A percentile compares a stretch with the other conserved stretches of the same genome.
Conservation (phyloP, 2,888 invertebrate species). For the Psylliodes chrysocephalus region DNA sequence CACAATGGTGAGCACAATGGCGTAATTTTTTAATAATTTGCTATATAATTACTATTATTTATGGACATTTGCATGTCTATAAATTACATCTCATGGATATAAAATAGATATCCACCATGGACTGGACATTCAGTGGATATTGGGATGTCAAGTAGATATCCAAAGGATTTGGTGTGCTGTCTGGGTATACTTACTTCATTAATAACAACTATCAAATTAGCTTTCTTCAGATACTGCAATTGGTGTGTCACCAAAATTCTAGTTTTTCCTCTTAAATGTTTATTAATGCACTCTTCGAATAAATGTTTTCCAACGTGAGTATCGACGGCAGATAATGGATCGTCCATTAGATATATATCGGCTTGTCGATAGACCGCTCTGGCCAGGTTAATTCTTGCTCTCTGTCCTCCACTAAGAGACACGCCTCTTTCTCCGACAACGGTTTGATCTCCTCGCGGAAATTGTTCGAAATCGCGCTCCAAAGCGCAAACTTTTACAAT, state of each 20-base stretch:
- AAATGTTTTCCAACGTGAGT: slow-evolving; percentile 79
- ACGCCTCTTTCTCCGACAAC: slow-evolving; percentile 78
- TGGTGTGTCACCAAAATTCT: slow-evolving; percentile 79
- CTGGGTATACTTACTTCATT: slow-evolving; percentile 67
- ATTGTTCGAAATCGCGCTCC: slow-evolving; percentile 72
- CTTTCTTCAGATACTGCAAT: slow-evolving; percentile 70
- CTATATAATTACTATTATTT: no score
- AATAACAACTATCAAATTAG: slow-evolving; percentile 67
- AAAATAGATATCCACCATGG: no score
- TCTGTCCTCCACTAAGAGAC: slow-evolving; percentile 82
- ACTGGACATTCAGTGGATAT: no score
- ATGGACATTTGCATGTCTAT: no score
- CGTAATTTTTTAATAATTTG: no score
- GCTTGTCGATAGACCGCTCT: slow-evolving; percentile 81
- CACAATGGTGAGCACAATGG: no score
- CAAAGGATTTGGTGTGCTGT: no score
- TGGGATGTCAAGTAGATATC: no score
- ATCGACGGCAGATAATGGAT: slow-evolving; percentile 84
- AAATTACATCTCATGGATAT: no score
- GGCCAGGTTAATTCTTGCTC: slow-evolving; percentile 80
- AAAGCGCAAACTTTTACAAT: slow-evolving; percentile 71
- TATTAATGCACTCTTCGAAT: slow-evolving; percentile 76
- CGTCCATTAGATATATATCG: slow-evolving; percentile 80
- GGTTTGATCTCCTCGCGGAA: slow-evolving; percentile 67
- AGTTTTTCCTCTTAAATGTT: slow-evolving; percentile 68